These are phyloP conservation scores for Leucoma salicis DNA, from an alignment of 2,888 invertebrate species.

Conservation along the genomic window DNA sequence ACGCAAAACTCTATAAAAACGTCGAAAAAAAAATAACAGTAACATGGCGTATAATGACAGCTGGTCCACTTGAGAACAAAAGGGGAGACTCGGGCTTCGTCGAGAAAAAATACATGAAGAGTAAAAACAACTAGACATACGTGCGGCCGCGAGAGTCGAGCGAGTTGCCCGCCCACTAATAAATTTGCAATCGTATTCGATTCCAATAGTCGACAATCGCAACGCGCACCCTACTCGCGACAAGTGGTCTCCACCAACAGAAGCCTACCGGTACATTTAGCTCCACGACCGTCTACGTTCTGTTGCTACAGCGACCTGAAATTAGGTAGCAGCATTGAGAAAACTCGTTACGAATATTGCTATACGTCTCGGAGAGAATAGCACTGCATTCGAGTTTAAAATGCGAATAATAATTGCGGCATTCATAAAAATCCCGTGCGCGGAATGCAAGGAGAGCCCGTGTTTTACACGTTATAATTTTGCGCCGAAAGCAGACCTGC, in stretches of 20 bases:
- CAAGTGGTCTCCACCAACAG: constrained; percentile 33
- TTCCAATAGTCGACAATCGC: constrained; percentile 54
- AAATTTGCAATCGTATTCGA: constrained; percentile 79
- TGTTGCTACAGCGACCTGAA: constrained; percentile 66
- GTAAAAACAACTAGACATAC: constrained; percentile 75
- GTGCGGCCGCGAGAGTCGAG: constrained; percentile 47
- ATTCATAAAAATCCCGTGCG: constrained; percentile 79
- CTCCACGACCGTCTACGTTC: constrained; percentile 39
- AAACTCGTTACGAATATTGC: constrained; percentile 81
- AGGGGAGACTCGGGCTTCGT: constrained; percentile 78
- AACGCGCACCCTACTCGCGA: constrained; percentile 46
- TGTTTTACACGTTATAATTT: constrained; percentile 82
- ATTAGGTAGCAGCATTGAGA: constrained; percentile 75
- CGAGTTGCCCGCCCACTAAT: constrained; percentile 65
- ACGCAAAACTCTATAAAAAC: constrained; percentile 81
- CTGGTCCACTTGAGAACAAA: constrained; percentile 83
- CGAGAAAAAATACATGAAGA: constrained; percentile 80
- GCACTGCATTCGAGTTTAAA: constrained; percentile 79
- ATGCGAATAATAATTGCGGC: constrained; percentile 80
- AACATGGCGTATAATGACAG: constrained; percentile 83
- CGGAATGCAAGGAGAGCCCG: constrained; percentile 77
- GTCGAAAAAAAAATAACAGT: constrained; percentile 79
- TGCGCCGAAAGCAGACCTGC: constrained; percentile 74
- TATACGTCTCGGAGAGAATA: constrained; percentile 77
- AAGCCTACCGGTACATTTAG: constrained; percentile 28